phyloP scores from a whole-genome alignment of 2,797 vertebrate genomes.

The Sebastes iracundus region DNA sequence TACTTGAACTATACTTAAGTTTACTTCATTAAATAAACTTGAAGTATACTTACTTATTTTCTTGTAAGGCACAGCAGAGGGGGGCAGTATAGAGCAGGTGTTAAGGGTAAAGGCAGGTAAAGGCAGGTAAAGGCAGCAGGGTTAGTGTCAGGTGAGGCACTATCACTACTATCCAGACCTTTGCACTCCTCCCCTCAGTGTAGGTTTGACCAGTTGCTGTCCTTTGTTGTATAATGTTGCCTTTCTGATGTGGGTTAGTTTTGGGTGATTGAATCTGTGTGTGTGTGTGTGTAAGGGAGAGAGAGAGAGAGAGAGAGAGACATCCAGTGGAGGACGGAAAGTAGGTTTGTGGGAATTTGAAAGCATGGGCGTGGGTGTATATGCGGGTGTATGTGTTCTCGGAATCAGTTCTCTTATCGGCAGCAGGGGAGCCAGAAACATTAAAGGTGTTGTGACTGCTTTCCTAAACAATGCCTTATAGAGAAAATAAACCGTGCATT shows the following conservation, averaged over 20 bases:
- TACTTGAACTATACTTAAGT: too few relatives aligned
- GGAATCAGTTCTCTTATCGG: conserved; percentile 55
- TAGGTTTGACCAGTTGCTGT: background rate
- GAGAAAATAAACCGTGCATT: conserved; percentile 63
- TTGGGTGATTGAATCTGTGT: background rate
- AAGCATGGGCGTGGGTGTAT: background rate
- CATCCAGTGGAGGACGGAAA: conserved; percentile 29
- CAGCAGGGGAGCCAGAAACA: conserved; percentile 45
- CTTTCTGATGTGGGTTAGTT: conserved; percentile 3
- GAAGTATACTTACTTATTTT: too few relatives aligned
- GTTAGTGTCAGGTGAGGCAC: conserved; percentile 36
- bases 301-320: background rate
- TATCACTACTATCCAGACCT: background rate
- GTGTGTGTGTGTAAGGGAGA: background rate
- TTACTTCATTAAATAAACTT: too few relatives aligned
- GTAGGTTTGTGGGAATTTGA: conserved; percentile 11
- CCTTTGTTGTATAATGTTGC: conserved; percentile 20
- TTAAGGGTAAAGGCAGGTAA: conserved; percentile 59
- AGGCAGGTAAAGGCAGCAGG: conserved; percentile 59
- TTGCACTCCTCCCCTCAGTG: background rate
- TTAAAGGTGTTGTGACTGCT: conserved; percentile 62
- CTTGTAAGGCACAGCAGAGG: conserved; percentile 58
- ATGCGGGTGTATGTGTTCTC: background rate
- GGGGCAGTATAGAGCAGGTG: conserved; percentile 77
- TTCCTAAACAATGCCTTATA: conserved; percentile 74